Evolutionary conservation across 2,888 invertebrate species (phyloP), one percentile per base, ranked within the genome.

Genomic region (Incurvaria masculella): DNA sequence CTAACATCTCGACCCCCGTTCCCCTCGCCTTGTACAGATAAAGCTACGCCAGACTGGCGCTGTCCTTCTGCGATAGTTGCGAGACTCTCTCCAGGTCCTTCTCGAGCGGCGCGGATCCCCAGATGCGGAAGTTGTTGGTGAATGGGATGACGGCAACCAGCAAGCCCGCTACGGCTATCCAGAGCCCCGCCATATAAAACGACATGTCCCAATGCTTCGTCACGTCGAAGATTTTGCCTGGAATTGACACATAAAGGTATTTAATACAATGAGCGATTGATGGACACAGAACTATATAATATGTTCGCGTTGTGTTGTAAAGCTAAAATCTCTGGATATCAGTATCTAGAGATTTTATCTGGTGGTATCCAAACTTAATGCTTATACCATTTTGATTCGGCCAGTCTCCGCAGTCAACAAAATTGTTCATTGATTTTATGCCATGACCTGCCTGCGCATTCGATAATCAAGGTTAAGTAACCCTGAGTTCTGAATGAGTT

Each of bases 181-280:
- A 92, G 42, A 88, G 71, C 16, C 92, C 92, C 27, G 91, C 88
- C 54, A 88, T 81, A 65, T 88, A 87, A 69, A 93, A 94, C 0
- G 91, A 86, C 51, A 87, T 80, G 56, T 90, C 87, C 88, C 92
- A 94, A 27, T 78, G 70, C 2, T 81, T 78, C 2, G 88, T 89
- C 18, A 81, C 61, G 61, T 91, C 90, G 62, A 81, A 78, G 19
- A 78, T 75, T 1, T 74, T 59, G 85, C 97, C 97, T 61, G 94
- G 94, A 47, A 97, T 66, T 0, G 96, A 41, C 20, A 46, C 38
- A 64, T 43, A 45, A 43, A 27, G 14, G 8, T 27, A 10, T 27
- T 8, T 27, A 14, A 27, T 27, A 27, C 27, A 10, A 14, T 27
- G 27, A 14, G 8, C 14, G 8, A 27, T 27, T 14, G 14, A 8